Evolutionary conservation across 2,797 vertebrate species (phyloP).

Genomic region (Odontamblyopus rebecca): DNA sequence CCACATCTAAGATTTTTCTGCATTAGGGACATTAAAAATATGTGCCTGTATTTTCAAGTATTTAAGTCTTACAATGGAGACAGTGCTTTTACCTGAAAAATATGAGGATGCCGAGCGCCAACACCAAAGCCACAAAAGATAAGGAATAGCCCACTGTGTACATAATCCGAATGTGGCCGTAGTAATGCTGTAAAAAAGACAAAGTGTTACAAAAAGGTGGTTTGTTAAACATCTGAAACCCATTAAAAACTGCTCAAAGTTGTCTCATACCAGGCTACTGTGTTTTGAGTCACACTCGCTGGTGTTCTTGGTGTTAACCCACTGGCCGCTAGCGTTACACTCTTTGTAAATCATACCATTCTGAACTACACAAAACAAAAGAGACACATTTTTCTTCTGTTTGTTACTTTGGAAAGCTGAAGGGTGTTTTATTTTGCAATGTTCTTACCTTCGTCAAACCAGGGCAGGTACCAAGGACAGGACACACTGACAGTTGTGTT

Average conservation of each 20-base stretch:
- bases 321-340: slow-evolving; percentile 87
- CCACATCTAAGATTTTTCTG: neutral
- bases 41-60: neutral
- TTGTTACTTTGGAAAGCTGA: slow-evolving; percentile 3
- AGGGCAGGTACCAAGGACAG: slow-evolving; percentile 96
- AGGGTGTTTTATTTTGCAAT: neutral
- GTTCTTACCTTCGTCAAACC: slow-evolving; percentile 87
- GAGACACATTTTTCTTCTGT: slow-evolving; percentile 6
- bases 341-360: slow-evolving; percentile 85
- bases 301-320: slow-evolving; percentile 78
- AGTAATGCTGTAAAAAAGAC: slow-evolving; percentile 69
- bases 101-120: slow-evolving; percentile 84
- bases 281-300: slow-evolving; percentile 78
- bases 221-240: neutral
- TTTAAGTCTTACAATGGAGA: neutral
- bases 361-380: slow-evolving; percentile 78
- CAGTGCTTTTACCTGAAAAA: slow-evolving; percentile 81
- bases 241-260: neutral
- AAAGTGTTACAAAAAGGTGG: slow-evolving; percentile 12
- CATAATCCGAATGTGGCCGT: slow-evolving; percentile 79
- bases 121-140: slow-evolving; percentile 83
- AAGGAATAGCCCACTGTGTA: slow-evolving; percentile 91
- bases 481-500: slow-evolving; percentile 87
- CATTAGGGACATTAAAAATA: neutral
- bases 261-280: slow-evolving; percentile 55